phyloP scores from a whole-genome alignment of 1,140 invertebrate species.

The Aphaenogaster floridana region DNA sequence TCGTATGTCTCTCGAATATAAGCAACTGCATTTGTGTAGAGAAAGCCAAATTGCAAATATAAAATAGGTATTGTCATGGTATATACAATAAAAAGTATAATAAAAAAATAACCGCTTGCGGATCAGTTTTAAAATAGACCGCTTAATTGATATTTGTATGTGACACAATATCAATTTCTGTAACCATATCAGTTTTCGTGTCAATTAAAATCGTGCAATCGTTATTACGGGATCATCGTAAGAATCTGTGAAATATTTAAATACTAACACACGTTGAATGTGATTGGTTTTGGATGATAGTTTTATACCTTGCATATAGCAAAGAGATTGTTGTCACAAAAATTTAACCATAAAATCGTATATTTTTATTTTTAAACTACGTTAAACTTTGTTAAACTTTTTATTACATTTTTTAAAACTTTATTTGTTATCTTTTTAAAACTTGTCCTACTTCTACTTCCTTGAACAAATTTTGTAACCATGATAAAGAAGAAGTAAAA shows the following conservation, averaged over 20 bases:
- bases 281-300: neutral
- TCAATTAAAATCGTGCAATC: neutral
- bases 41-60: neutral
- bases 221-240: neutral
- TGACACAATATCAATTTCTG: neutral
- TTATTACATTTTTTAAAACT: neutral
- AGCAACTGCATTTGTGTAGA: neutral
- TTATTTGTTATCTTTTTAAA: neutral
- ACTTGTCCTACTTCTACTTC: neutral
- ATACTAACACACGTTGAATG: neutral
- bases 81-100: conserved; percentile 1
- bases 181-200: neutral
- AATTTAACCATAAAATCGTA: neutral
- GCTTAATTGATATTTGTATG: conserved; percentile 12
- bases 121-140: neutral
- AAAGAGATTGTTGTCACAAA: neutral
- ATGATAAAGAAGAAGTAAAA: conserved; percentile 3
- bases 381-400: neutral
- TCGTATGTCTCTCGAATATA: neutral
- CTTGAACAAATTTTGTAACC: neutral
- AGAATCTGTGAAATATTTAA: neutral
- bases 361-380: neutral
- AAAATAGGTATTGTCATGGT: neutral
- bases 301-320: neutral
- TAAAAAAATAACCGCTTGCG: neutral